A percentile compares a stretch with the other conserved stretches of the same genome.
phyloP scores from a whole-genome alignment of 2,888 invertebrate genomes.

The Acanthosoma haemorrhoidale region DNA sequence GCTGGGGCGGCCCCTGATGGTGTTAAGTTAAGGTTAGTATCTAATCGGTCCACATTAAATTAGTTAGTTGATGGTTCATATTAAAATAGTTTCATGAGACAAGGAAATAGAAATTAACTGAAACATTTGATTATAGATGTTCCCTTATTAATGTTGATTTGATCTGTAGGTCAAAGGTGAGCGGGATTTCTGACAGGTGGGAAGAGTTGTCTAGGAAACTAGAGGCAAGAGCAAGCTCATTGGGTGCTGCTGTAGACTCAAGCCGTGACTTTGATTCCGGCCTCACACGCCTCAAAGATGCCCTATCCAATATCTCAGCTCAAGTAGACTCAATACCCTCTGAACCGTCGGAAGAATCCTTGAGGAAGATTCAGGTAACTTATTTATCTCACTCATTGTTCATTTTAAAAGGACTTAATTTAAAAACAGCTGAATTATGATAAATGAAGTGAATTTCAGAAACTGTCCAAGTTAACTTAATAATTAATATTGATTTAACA shows the following conservation, averaged over 20 bases:
- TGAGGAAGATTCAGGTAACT: constrained; percentile 71
- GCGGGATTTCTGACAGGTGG: constrained; percentile 48
- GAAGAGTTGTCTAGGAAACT: constrained; percentile 58
- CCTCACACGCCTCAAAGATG: constrained; percentile 73
- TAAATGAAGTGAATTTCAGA: too few relatives aligned
- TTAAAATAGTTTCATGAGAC: neutral
- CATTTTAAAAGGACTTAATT: too few relatives aligned
- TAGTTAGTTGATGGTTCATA: too few relatives aligned
- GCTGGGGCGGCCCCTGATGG: constrained; percentile 54
- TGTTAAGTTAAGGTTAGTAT: constrained; percentile 54
- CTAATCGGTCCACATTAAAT: too few relatives aligned
- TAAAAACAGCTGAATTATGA: too few relatives aligned
- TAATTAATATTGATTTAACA: too few relatives aligned
- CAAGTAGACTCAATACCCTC: constrained; percentile 74
- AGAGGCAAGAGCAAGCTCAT: constrained; percentile 79
- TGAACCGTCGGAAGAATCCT: constrained; percentile 80
- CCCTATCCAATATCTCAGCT: constrained; percentile 81
- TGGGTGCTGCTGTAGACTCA: constrained; percentile 88
- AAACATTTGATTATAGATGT: neutral
- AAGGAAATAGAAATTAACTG: neutral
- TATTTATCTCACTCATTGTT: neutral
- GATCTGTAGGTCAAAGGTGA: constrained; percentile 6
- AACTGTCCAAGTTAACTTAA: too few relatives aligned
- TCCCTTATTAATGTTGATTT: too few relatives aligned
- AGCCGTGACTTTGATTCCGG: constrained; percentile 89